phyloP scores from a whole-genome alignment of 1,140 invertebrate genomes.

The Augochlora pura region DNA sequence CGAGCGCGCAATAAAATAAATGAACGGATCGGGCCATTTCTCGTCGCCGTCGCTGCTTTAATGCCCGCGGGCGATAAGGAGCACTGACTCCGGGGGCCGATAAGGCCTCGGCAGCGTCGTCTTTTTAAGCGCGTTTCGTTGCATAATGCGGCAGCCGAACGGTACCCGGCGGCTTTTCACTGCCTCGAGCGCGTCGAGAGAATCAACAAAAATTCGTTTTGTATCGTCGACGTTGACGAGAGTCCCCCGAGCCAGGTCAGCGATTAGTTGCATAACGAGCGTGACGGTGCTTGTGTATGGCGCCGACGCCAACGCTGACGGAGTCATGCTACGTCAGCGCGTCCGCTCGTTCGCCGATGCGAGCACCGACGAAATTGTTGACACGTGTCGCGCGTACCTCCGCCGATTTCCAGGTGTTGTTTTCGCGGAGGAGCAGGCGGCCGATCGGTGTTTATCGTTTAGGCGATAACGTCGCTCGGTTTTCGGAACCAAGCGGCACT shows the following conservation, averaged over 20 bases:
- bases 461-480: not conserved
- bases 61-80: constrained; percentile 43
- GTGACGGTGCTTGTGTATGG: constrained; percentile 7
- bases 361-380: not conserved
- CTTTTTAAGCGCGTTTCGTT: constrained; percentile 19
- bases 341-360: constrained; percentile 22
- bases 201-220: not conserved
- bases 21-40: not conserved
- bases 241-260: not conserved
- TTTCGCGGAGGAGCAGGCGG: too few relatives aligned
- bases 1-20: constrained; percentile 22
- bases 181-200: not conserved
- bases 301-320: not conserved
- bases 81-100: constrained; percentile 21
- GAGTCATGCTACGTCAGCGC: constrained; percentile 24
- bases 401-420: not conserved
- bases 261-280: constrained; percentile 34
- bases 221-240: not conserved
- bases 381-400: constrained; percentile 29
- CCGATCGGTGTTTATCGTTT: not conserved
- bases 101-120: constrained; percentile 20
- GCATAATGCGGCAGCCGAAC: constrained; percentile 25
- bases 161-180: not conserved
- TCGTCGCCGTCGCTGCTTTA: constrained; percentile 18
- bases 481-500: too few relatives aligned